Evolutionary conservation across 2,797 vertebrate genomes (phyloP).

Genomic region (Pitangus sulphuratus): DNA sequence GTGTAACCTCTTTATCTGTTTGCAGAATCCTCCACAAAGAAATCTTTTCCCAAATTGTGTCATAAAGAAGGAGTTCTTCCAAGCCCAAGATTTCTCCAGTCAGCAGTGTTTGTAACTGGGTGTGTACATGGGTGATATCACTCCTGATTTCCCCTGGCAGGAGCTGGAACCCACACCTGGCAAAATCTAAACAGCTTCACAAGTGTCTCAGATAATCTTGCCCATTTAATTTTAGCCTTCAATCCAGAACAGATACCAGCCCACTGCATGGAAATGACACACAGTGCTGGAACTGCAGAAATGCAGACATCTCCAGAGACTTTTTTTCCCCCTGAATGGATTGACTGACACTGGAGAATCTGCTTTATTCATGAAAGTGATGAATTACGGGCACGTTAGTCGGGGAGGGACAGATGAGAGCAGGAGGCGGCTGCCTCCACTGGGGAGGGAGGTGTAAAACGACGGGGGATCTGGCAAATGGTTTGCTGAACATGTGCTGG

Average conservation of each 20-base stretch:
- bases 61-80: neutral
- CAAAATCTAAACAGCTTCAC: neutral
- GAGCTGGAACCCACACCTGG: neutral
- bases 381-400: constrained; percentile 5
- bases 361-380: neutral
- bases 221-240: neutral
- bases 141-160: neutral
- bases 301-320: neutral
- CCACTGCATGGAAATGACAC: neutral
- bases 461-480: neutral
- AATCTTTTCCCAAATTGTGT: neutral
- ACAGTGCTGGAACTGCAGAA: neutral
- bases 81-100: neutral
- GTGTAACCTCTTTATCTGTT: neutral
- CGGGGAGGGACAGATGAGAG: neutral
- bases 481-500: neutral
- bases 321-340: neutral
- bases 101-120: neutral
- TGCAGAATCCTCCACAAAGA: neutral
- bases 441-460: neutral
- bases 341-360: neutral
- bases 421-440: neutral
- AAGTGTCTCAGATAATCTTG: neutral
- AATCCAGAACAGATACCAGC: neutral
- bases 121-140: neutral